Evolutionary conservation across 1,140 invertebrate species (phyloP), one percentile per base, ranked within the genome.

Genomic region (Drosophila paulistorum): DNA sequence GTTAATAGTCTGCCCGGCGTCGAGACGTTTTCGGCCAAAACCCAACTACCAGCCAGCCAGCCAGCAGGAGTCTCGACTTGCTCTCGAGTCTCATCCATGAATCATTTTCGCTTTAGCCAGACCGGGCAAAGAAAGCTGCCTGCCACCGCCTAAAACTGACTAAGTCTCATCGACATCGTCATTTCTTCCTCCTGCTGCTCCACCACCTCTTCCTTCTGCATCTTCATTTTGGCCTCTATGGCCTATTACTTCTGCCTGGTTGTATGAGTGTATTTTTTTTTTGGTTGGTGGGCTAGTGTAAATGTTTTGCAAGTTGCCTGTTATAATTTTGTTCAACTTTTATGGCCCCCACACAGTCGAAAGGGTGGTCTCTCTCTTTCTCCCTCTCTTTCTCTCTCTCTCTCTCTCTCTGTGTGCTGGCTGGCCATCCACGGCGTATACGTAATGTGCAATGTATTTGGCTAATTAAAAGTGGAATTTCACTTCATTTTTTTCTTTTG

Each of bases 1-100:
- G 84, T 89, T 89, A 89, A 89, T 89, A 89, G 84, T 89, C 84
- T 89, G 84, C 84, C 84, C 77, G 71, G 72, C 59, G 84, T 82
- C 84, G 84, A 89, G 84, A 84, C 84, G 72, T 59, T 82, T 68
- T 77, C 45, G 83, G 65, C 82, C 81, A 68, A 80, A 80, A 77
- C 57, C 57, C 57, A 87, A 72, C 65, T 72, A 74, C 64, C 39
- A 68, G 61, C 65, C 74, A 75, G 45, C 71, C 54, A 73, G 66
- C 70, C 83, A 86, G 83, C 83, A 86, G 83, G 83, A 86, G 83
- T 87, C 73, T 63, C 58, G 65, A 57, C 65, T 54, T 51, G 45
- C 68, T 61, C 61, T 65, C 60, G 67, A 60, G 68, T 48, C 69
- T 67, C 66, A 73, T 65, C 59, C 79, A 89, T 89, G 84, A 89